phyloP scores from a whole-genome alignment of 2,113 vertebrate species.

The Hydropotes inermis region DNA sequence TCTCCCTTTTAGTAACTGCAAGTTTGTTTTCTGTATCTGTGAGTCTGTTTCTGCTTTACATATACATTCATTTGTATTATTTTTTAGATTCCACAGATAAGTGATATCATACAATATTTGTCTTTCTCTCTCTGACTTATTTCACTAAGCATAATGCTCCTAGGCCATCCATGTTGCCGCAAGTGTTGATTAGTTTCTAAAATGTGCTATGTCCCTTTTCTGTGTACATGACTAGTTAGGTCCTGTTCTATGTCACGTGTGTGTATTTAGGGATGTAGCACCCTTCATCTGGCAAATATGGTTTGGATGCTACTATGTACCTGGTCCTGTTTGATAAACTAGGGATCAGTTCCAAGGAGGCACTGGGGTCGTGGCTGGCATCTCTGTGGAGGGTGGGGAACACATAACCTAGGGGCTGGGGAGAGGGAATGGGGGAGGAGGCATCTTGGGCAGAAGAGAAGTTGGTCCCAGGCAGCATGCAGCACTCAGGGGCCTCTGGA shows the following conservation, averaged over 20 bases:
- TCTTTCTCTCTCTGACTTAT: background rate
- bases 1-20: background rate
- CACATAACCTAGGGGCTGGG: too few species aligned
- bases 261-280: background rate
- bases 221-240: too few species aligned
- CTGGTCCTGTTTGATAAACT: background rate
- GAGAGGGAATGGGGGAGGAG: background rate
- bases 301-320: accelerated
- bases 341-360: background rate
- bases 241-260: background rate
- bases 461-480: too few species aligned
- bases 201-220: background rate
- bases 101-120: background rate
- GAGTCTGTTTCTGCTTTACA: background rate
- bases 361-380: background rate
- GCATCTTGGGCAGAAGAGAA: background rate
- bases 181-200: background rate
- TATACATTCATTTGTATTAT: background rate
- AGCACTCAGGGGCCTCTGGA: background rate
- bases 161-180: background rate
- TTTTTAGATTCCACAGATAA: background rate
- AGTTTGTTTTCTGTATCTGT: background rate
- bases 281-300: background rate
- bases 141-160: background rate
- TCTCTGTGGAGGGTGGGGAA: background rate